Percentiles rank a stretch among this genome's conserved stretches.
phyloP scores from a whole-genome alignment of 2,888 invertebrate genomes.

The Maniola hyperantus region DNA sequence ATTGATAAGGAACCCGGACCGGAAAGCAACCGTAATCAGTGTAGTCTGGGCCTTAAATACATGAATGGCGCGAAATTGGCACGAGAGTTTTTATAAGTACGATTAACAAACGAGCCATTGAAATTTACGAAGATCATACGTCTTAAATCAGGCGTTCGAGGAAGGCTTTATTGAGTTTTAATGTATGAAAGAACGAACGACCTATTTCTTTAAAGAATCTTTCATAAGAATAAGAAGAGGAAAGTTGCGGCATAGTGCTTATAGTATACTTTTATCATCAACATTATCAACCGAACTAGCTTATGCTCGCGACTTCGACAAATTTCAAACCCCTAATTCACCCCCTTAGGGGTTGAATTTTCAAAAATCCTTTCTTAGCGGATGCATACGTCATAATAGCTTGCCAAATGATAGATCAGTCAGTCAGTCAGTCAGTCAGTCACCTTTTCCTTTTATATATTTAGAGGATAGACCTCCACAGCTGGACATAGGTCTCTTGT shows the following conservation, averaged over 20 bases:
- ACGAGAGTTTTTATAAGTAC: slow-evolving; percentile 25
- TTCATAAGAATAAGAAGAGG: neutral
- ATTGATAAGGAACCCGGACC: neutral
- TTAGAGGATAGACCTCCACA: no score
- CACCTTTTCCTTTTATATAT: no score
- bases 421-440: no score
- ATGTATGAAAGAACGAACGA: slow-evolving; percentile 4
- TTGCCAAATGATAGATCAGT: no score
- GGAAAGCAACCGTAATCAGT: neutral
- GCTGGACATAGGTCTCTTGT: no score
- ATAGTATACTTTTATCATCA: no score
- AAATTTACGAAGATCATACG: slow-evolving; percentile 19
- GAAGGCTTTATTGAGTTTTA: slow-evolving; percentile 20
- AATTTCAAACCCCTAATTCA: no score
- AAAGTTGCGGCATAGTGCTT: neutral
- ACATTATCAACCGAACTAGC: no score
- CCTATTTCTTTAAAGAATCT: neutral
- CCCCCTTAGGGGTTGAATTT: no score
- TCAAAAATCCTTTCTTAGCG: no score
- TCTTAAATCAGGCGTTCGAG: slow-evolving; percentile 14
- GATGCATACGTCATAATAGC: no score
- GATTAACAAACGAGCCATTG: slow-evolving; percentile 21
- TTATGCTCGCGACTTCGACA: no score
- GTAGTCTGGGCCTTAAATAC: slow-evolving; percentile 9
- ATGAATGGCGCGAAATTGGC: slow-evolving; percentile 29